Conservation (phyloP, 2,888 invertebrate genomes). For the Hesperia comma region DNA sequence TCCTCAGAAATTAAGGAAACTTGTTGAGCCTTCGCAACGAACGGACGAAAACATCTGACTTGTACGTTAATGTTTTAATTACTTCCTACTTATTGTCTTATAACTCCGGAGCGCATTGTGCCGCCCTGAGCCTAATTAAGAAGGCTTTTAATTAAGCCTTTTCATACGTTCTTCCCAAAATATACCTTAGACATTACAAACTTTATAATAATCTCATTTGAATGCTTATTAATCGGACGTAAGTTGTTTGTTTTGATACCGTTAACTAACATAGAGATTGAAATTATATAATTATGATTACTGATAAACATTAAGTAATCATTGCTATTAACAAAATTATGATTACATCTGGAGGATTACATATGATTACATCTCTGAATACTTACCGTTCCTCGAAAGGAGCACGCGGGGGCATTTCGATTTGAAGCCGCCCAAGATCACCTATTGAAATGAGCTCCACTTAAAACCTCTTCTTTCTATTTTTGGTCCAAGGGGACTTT, state of each 20-base stretch:
- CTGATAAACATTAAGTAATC: too few species aligned
- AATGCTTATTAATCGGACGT: neutral
- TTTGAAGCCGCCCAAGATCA: too few species aligned
- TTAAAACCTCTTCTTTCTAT: too few species aligned
- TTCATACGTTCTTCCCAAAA: constrained; percentile 51
- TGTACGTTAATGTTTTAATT: constrained; percentile 73
- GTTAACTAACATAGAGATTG: too few species aligned
- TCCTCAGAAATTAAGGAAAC: constrained; percentile 52
- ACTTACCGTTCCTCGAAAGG: too few species aligned
- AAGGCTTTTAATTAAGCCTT: constrained; percentile 67
- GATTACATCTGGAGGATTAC: too few species aligned
- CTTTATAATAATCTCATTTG: neutral
- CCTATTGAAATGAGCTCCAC: too few species aligned
- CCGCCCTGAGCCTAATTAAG: constrained; percentile 63
- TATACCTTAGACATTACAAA: constrained; percentile 39
- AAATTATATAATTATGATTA: too few species aligned
- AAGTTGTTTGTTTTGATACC: neutral
- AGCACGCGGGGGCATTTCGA: too few species aligned
- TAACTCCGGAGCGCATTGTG: constrained; percentile 60
- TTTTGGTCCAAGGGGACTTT: too few species aligned
- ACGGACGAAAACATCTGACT: constrained; percentile 61
- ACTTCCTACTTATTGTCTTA: constrained; percentile 67
- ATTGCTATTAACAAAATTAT: too few species aligned
- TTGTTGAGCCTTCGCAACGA: constrained; percentile 61
- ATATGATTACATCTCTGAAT: too few species aligned